Base-by-base conservation (phyloP, 92 coral and sea anemone species). In the Paragorgia papillata region DNA sequence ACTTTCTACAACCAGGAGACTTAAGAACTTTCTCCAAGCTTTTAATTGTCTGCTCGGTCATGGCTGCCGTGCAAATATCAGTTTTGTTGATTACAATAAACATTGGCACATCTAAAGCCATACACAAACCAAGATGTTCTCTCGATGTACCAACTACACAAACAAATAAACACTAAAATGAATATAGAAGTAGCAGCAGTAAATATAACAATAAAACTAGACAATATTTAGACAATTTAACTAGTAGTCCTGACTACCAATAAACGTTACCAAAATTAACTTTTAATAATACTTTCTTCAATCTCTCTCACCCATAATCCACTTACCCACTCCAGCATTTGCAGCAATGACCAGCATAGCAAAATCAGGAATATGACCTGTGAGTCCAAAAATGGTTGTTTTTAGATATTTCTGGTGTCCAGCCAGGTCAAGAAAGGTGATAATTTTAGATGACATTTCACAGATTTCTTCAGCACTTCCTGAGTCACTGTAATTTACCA, bases 291-390 rank as follows among this genome's bases (percentile, higher is more conserved):
- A n/a, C n/a, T n/a, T n/a, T n/a, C n/a, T n/a, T n/a, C n/a, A n/a
- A n/a, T n/a, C n/a, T n/a, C n/a, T n/a, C n/a, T n/a, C n/a, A n/a
- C n/a, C n/a, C n/a, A 46, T 7, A 7, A 2, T 6, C n/a, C n/a
- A 46, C 90, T 31, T 67, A 94, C 98, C 98, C 43, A 94, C 86
- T 58, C 98, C 98, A 57, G 98, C 96, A 81, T 94, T 94, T 27
- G 90, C 98, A 80, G 92, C 92, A 77, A 94, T 84, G 32, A 91
- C 90, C 13, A 94, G 90, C 89, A 91, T 86, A 9, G 98, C 98
- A 89, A 84, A 94, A 83, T 94, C 98, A 24, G 98, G 98, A 50
- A 96, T 88, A 62, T 94, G 91, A n/a, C 98, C 98, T 24, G 98
- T 94, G 65, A 94, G 76, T 22, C 98, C 98, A 89, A 94, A 94